Base-by-base conservation (phyloP, 2,113 vertebrate genomes). In the Prochilodus magdalenae region DNA sequence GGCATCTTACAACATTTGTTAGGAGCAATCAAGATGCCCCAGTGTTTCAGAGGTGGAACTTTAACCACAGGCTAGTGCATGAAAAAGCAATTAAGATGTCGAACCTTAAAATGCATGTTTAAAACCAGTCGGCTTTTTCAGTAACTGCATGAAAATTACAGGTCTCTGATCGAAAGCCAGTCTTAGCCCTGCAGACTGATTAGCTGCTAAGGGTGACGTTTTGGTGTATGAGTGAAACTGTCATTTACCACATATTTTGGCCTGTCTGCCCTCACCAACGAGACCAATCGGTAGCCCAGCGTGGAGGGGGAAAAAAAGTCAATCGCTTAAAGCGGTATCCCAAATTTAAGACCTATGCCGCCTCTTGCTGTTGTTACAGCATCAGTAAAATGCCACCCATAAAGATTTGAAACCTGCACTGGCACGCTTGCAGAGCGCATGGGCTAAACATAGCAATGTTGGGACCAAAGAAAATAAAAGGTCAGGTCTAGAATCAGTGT, bases 381-480 rank as follows among this genome's bases (percentile, higher is more conserved):
- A 63, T 75, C 77, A 49, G 62, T 72, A 73, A 85, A 80, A 76
- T 71, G 33, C 73, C 77, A 80, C 63, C 20, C 73, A 63, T 72
- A 27, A 72, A 24, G 63, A 16, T 66, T 70, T 67, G 1, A 51
- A 74, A 69, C 47, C 24, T 53, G 65, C 47, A 67, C 20, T 57
- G 13, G 26, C 70, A 74, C 16, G 13, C 57, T 27, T 29, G 14
- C 14, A 33, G 18, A 22, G 57, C 79, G 76, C 63, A 30, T 14
- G 22, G 1, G 66, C 53, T 66, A 82, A 82, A 82, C 82, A 40
- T 51, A 71, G 75, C 60, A 22, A 18, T 33, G 47, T 53, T 29
- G 72, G 60, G 36, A 51, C 47, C 1, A 75, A 44, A 13, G 14
- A 66, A 62, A 57, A 65, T 47, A 79, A 80, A 49, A 44, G 3